These are phyloP conservation scores for Darevskia mixta DNA, from an alignment of 2,797 vertebrate species.

Conservation along the genomic window DNA sequence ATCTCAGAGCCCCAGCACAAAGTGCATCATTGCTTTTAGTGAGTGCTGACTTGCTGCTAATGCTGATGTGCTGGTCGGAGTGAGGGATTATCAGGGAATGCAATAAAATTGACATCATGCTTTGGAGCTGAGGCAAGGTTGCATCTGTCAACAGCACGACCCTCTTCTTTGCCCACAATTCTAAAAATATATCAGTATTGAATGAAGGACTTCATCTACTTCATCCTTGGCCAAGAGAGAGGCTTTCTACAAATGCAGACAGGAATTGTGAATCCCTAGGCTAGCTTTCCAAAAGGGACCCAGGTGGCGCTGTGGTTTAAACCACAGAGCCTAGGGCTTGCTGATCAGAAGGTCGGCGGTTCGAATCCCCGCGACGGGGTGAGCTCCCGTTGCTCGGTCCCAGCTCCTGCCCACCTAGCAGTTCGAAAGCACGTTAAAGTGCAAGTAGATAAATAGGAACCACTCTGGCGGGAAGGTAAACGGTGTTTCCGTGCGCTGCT, in stretches of 20 bases:
- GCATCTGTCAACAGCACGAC: not conserved
- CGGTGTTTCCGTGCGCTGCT: no score
- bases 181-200: constrained; percentile 30
- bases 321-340: no score
- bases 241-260: not conserved
- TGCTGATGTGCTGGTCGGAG: not conserved
- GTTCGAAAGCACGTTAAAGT: no score
- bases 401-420: no score
- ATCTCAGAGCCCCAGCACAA: constrained; percentile 12
- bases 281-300: not conserved
- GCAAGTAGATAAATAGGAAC: no score
- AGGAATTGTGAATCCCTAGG: not conserved
- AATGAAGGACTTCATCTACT: constrained; percentile 10
- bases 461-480: no score
- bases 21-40: not conserved
- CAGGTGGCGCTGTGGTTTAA: no score
- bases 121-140: constrained; percentile 18
- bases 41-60: not conserved
- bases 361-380: no score
- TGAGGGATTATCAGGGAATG: constrained; percentile 26
- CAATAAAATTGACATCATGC: constrained; percentile 32
- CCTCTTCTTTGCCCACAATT: constrained; percentile 14
- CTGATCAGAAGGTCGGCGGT: no score
- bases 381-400: no score
- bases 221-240: not conserved